A percentile compares a stretch with the other conserved stretches of the same genome.
Evolutionary conservation across 2,113 vertebrate genomes (phyloP).

Genomic region (Pluvianellus socialis): DNA sequence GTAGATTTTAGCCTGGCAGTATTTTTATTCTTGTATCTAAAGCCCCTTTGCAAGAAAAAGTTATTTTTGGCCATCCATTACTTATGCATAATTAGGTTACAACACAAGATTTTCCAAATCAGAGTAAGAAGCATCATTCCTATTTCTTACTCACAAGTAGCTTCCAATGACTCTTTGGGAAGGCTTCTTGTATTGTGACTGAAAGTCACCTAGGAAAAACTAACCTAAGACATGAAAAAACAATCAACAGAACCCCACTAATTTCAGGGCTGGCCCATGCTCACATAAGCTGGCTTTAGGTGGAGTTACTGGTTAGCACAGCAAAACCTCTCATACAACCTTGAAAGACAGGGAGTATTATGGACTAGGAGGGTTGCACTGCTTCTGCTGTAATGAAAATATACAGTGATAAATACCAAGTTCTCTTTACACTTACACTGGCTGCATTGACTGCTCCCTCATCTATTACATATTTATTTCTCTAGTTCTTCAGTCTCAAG

Average conservation of each 20-base stretch:
- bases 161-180: neutral
- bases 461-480: neutral
- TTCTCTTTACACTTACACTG: neutral
- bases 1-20: neutral
- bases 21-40: neutral
- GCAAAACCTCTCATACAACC: neutral
- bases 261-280: neutral
- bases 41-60: neutral
- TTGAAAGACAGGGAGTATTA: neutral
- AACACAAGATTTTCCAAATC: neutral
- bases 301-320: neutral
- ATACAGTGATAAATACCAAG: neutral
- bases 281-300: neutral
- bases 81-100: neutral
- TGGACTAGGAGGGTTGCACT: neutral
- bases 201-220: neutral
- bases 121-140: neutral
- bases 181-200: neutral
- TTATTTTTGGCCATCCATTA: neutral
- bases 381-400: neutral
- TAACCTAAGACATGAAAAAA: neutral
- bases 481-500: neutral
- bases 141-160: neutral
- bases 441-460: neutral
- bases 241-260: fast-evolving